phyloP scores from a whole-genome alignment of 2,888 invertebrate species.

The Orthonevra nobilis region DNA sequence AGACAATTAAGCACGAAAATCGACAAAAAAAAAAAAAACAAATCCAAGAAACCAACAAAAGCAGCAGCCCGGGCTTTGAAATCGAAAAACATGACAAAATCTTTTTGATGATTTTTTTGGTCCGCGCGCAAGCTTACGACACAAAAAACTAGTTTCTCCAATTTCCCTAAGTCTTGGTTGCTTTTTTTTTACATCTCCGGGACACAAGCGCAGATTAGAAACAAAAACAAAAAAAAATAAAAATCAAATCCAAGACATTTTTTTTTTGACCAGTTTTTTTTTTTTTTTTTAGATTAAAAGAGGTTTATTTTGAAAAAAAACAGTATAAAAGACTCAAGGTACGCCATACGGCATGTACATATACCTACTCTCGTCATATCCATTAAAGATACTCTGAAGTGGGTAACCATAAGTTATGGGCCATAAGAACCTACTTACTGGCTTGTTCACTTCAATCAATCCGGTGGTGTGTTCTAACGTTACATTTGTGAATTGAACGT shows the following conservation, averaged over 20 bases:
- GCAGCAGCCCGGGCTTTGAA: constrained; percentile 30
- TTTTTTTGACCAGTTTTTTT: too few species aligned
- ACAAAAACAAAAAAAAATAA: constrained; percentile 26
- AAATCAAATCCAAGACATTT: constrained; percentile 47
- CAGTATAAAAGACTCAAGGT: not conserved
- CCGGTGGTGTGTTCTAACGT: constrained; percentile 38
- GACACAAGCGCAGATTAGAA: constrained; percentile 36
- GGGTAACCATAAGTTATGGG: constrained; percentile 41
- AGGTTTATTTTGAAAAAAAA: constrained; percentile 36
- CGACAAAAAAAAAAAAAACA: constrained; percentile 31
- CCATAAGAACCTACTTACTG: constrained; percentile 48
- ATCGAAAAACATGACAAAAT: constrained; percentile 37
- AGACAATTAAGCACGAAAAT: constrained; percentile 53
- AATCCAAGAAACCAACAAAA: constrained; percentile 13
- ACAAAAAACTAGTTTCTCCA: constrained; percentile 41
- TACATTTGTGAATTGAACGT: constrained; percentile 41
- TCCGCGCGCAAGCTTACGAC: constrained; percentile 16
- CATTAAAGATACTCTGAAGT: constrained; percentile 29
- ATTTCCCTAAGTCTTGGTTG: too few species aligned
- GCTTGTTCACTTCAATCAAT: constrained; percentile 57
- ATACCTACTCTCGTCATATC: constrained; percentile 1
- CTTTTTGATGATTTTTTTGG: constrained; percentile 38
- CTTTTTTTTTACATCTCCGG: not conserved
- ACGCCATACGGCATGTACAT: not conserved
- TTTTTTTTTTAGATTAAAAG: constrained; percentile 51